These are phyloP conservation scores for Drosophila vallismaia DNA, from an alignment of 2,888 invertebrate genomes.

Conservation along the genomic window DNA sequence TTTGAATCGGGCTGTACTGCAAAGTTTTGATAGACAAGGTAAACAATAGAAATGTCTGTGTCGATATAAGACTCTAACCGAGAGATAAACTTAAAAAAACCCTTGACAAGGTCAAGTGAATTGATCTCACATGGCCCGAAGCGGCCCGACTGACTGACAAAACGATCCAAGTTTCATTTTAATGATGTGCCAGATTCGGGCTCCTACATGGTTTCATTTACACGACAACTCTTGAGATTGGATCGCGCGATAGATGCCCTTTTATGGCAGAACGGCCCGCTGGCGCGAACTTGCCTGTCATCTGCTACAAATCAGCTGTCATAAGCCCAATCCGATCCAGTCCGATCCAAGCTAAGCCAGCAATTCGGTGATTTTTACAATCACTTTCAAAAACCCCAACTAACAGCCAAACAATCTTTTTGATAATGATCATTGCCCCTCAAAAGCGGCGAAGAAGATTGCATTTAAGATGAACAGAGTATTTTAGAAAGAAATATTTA, in stretches of 20 bases:
- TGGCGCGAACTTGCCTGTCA: conserved; percentile 76
- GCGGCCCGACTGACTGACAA: conserved; percentile 42
- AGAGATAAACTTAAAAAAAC: conserved; percentile 8
- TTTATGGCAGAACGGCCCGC: conserved; percentile 69
- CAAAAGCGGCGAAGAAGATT: conserved; percentile 17
- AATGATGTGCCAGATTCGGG: conserved; percentile 63
- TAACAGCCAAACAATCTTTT: conserved; percentile 38
- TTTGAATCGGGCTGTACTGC: conserved; percentile 20
- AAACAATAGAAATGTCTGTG: conserved; percentile 43
- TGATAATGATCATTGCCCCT: conserved; percentile 62
- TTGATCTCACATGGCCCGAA: conserved; percentile 46
- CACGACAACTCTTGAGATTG: conserved; percentile 46
- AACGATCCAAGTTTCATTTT: conserved; percentile 46
- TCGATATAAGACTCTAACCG: conserved; percentile 10
- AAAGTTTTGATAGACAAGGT: conserved; percentile 32
- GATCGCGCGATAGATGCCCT: conserved; percentile 43
- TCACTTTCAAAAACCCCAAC: conserved; percentile 68
- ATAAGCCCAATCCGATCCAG: conserved; percentile 47
- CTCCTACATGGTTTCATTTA: conserved; percentile 55
- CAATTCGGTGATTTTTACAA: conserved; percentile 61
- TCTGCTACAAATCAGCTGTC: conserved; percentile 78
- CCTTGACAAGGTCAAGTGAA: conserved; percentile 65
- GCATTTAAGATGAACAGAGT: conserved; percentile 10
- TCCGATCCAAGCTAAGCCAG: conserved; percentile 11
- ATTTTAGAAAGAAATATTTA: neutral